Evolutionary conservation across 2,113 vertebrate genomes (phyloP).

Genomic region (Oceanites oceanicus): DNA sequence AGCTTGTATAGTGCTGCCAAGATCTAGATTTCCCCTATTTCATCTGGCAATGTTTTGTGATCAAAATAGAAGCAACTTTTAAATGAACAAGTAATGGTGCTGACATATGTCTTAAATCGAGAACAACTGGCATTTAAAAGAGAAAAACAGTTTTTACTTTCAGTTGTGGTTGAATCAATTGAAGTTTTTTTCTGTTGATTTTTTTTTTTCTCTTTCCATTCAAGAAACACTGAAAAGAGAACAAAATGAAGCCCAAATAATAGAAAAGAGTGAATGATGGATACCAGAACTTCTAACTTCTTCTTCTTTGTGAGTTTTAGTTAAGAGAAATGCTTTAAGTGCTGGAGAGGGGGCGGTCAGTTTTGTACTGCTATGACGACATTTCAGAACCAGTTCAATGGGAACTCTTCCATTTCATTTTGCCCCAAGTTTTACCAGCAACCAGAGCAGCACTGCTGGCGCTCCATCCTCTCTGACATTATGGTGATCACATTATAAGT

Average conservation of each 20-base stretch:
- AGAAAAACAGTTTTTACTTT: neutral
- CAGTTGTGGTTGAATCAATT: neutral
- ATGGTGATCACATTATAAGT: neutral
- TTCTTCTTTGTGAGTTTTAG: neutral
- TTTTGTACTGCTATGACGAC: too few species aligned
- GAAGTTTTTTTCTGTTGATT: neutral
- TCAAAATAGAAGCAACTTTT: neutral
- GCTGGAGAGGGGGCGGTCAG: rapidly evolving
- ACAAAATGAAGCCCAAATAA: neutral
- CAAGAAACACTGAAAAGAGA: neutral
- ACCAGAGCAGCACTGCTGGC: neutral
- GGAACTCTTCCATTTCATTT: neutral
- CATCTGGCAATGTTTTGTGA: neutral
- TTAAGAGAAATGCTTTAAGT: neutral
- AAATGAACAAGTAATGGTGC: neutral
- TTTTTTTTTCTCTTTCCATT: neutral
- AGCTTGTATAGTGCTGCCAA: neutral
- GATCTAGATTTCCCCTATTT: neutral
- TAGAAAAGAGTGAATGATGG: neutral
- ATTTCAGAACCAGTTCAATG: neutral
- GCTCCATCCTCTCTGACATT: neutral
- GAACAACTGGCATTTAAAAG: neutral
- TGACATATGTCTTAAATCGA: neutral
- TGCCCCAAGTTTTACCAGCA: neutral
- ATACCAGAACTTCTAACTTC: neutral